Conservation (phyloP, 2,113 vertebrate genomes). For the Poeciliopsis occidentalis region DNA sequence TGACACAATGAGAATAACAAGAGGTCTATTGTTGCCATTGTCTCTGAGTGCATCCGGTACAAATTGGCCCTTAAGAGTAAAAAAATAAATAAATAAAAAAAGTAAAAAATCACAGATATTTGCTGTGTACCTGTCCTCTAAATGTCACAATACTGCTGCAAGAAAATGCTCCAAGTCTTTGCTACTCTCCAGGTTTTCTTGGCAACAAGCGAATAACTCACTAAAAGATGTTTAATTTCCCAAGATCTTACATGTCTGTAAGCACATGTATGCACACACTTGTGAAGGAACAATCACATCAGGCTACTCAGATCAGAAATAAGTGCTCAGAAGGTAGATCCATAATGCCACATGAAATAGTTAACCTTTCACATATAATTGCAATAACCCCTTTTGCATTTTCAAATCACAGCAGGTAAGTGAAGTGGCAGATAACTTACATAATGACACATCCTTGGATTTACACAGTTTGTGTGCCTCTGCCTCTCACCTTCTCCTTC, state of each 20-base stretch:
- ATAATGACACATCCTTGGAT: conserved; percentile 23
- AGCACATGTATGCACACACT: not conserved
- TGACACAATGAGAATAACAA: not conserved
- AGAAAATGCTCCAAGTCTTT: not conserved
- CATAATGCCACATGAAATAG: not conserved
- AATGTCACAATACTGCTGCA: not conserved
- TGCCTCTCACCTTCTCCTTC: conserved; percentile 47
- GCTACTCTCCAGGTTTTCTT: not conserved
- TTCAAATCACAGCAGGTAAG: conserved; percentile 1
- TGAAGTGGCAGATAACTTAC: conserved; percentile 26
- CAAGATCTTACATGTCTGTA: not conserved
- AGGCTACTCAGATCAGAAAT: not conserved
- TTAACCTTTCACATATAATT: conserved; percentile 23
- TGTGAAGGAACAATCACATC: not conserved
- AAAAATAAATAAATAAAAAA: not conserved
- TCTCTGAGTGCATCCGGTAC: not conserved
- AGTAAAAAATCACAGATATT: not conserved
- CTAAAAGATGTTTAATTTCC: not conserved
- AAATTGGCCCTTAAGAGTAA: not conserved
- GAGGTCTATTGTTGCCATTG: not conserved
- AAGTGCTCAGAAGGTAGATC: not conserved
- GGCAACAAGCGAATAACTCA: not conserved
- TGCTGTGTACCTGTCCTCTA: not conserved
- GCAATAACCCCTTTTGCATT: conserved; percentile 15
- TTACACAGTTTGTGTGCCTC: conserved; percentile 26